Percentiles rank a stretch among this genome's conserved stretches.
phyloP scores from a whole-genome alignment of 2,113 vertebrate species.

The Struthidea cinerea region DNA sequence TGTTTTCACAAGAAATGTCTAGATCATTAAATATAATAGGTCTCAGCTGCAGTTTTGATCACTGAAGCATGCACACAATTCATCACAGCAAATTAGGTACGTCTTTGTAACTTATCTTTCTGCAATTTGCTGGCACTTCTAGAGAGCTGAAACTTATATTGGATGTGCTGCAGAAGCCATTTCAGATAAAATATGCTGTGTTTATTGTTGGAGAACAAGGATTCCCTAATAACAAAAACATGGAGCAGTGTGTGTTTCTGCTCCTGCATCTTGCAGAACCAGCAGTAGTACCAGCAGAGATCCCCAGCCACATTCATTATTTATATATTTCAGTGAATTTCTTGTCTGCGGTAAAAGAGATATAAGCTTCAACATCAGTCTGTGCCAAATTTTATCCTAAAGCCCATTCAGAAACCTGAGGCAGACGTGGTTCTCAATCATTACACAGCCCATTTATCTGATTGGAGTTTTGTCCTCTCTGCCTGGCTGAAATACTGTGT shows the following conservation, averaged over 20 bases:
- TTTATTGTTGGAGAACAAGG: slow-evolving; percentile 41
- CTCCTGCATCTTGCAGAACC: slow-evolving; percentile 52
- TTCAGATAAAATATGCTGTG: slow-evolving; percentile 44
- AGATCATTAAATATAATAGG: slow-evolving; percentile 77
- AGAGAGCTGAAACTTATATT: slow-evolving; percentile 25
- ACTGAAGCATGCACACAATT: slow-evolving; percentile 73
- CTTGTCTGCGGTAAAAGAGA: slow-evolving; percentile 70
- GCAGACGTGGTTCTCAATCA: slow-evolving; percentile 23
- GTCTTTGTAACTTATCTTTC: slow-evolving; percentile 66
- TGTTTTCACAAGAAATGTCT: slow-evolving; percentile 70
- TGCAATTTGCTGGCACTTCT: slow-evolving; percentile 54
- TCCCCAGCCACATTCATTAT: slow-evolving; percentile 72
- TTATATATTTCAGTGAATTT: slow-evolving; percentile 72
- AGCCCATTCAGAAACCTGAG: slow-evolving; percentile 42
- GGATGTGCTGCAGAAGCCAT: slow-evolving; percentile 27
- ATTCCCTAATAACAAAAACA: slow-evolving; percentile 45
- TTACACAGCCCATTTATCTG: slow-evolving; percentile 59
- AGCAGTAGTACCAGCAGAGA: slow-evolving; percentile 40
- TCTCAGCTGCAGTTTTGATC: slow-evolving; percentile 80
- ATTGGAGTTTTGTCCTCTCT: slow-evolving; percentile 58
- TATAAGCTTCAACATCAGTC: slow-evolving; percentile 48
- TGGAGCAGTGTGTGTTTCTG: slow-evolving; percentile 29
- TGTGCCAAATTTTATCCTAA: slow-evolving; percentile 51
- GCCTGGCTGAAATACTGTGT: slow-evolving; percentile 33
- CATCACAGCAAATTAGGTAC: slow-evolving; percentile 78